These are phyloP conservation scores for Acronicta aceris DNA, from an alignment of 2,888 invertebrate species.

Conservation along the genomic window DNA sequence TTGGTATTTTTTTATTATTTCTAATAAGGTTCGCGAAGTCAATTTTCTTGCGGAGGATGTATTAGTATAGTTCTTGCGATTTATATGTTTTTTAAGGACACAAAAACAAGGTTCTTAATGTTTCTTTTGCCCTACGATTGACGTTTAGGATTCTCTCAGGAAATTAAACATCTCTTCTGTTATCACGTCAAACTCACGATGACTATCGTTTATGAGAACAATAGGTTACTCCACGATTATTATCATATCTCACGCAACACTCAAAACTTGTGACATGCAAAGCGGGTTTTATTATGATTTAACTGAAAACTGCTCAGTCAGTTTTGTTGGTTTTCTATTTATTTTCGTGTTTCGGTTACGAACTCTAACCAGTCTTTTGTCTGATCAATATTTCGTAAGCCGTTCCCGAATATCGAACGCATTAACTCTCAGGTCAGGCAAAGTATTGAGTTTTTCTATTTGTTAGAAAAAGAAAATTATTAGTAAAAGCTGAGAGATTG, in stretches of 20 bases:
- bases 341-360: background rate
- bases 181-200: constrained; percentile 2
- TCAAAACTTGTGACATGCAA: constrained; percentile 19
- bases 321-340: background rate
- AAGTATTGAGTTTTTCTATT: too few species aligned
- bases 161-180: background rate
- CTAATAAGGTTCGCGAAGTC: too few species aligned
- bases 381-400: background rate
- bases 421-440: too few species aligned
- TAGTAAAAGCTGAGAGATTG: too few species aligned
- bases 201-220: background rate
- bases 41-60: too few species aligned
- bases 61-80: too few species aligned
- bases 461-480: too few species aligned
- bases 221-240: constrained; percentile 14
- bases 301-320: background rate
- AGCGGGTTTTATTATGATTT: background rate
- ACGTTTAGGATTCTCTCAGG: too few species aligned
- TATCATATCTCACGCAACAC: constrained; percentile 35
- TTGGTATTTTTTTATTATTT: too few species aligned
- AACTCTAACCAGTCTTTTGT: background rate
- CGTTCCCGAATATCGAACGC: background rate
- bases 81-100: too few species aligned
- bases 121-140: too few species aligned
- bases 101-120: too few species aligned